Percentiles rank a stretch among this genome's conserved stretches.
Conservation (phyloP, 2,888 invertebrate species). For the Amblyjoppa proteus region DNA sequence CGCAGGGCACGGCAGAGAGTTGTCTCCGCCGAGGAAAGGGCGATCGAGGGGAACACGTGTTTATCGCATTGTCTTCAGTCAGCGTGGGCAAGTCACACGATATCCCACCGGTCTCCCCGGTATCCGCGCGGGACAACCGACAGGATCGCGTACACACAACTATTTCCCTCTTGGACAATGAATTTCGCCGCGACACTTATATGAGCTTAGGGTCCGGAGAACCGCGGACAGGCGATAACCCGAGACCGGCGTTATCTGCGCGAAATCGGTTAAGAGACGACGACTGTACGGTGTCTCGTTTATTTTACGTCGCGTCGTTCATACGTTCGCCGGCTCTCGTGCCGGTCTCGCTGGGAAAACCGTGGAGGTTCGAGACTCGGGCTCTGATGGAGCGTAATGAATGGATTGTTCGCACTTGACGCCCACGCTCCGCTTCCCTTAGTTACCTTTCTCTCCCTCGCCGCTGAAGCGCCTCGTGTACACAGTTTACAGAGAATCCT, state of each 20-base stretch:
- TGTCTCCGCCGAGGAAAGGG: slow-evolving; percentile 44
- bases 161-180: slow-evolving; percentile 41
- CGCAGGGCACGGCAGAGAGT: slow-evolving; percentile 45
- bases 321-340: slow-evolving; percentile 43
- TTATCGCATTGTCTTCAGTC: slow-evolving; percentile 72
- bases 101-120: slow-evolving; percentile 66
- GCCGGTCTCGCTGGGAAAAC: slow-evolving; percentile 64
- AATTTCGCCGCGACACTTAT: slow-evolving; percentile 62
- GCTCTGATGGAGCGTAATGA: slow-evolving; percentile 76
- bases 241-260: slow-evolving; percentile 47
- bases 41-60: slow-evolving; percentile 70
- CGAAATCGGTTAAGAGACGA: slow-evolving; percentile 53
- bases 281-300: slow-evolving; percentile 45
- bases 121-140: slow-evolving; percentile 26
- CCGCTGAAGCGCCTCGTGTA: neutral
- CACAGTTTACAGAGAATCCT: slow-evolving; percentile 32
- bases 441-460: slow-evolving; percentile 32
- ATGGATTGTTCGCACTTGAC: slow-evolving; percentile 77
- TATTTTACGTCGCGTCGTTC: slow-evolving; percentile 53
- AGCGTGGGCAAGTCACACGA: slow-evolving; percentile 69
- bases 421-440: slow-evolving; percentile 73
- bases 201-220: slow-evolving; percentile 47
- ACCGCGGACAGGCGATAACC: slow-evolving; percentile 53
- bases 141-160: slow-evolving; percentile 43
- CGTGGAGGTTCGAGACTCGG: slow-evolving; percentile 61